Evolutionary conservation across 2,113 vertebrate genomes (phyloP).

Genomic region (Copsychus sechellarum): DNA sequence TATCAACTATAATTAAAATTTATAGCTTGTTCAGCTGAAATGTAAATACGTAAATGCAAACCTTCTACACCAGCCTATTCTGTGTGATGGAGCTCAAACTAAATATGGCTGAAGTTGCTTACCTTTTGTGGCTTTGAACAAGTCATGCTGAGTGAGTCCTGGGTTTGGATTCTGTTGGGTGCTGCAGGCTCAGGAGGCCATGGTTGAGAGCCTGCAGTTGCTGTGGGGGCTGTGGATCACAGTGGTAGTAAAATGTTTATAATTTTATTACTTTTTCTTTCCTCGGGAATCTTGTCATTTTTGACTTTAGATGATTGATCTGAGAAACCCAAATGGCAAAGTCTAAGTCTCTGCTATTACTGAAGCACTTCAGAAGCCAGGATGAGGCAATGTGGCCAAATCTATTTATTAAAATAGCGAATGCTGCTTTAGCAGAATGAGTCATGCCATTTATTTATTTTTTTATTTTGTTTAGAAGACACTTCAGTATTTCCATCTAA

Average conservation of each 20-base stretch:
- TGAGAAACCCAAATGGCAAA: constrained; percentile 74
- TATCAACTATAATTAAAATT: constrained; percentile 5
- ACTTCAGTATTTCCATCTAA: constrained; percentile 3
- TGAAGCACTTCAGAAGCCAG: constrained; percentile 74
- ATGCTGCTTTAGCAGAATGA: constrained; percentile 75
- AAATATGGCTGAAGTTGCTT: neutral
- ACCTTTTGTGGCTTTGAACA: neutral
- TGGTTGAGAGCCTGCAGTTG: neutral
- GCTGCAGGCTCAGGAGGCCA: neutral
- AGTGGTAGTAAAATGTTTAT: constrained; percentile 32
- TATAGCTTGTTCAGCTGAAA: neutral
- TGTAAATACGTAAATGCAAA: neutral
- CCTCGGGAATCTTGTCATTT: constrained; percentile 67
- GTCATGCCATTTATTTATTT: constrained; percentile 35
- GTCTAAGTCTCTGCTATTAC: constrained; percentile 79
- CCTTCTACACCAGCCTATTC: neutral
- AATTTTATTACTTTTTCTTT: constrained; percentile 38
- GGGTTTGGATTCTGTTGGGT: neutral
- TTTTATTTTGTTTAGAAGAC: constrained; percentile 37
- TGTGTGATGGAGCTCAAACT: neutral
- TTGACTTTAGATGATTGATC: constrained; percentile 78
- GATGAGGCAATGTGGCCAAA: constrained; percentile 77
- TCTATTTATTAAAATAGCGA: constrained; percentile 72
- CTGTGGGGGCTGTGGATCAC: neutral
- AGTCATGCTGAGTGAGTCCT: neutral